These are phyloP conservation scores for Hycleus cichorii DNA, from an alignment of 1,140 invertebrate genomes.

Conservation along the genomic window DNA sequence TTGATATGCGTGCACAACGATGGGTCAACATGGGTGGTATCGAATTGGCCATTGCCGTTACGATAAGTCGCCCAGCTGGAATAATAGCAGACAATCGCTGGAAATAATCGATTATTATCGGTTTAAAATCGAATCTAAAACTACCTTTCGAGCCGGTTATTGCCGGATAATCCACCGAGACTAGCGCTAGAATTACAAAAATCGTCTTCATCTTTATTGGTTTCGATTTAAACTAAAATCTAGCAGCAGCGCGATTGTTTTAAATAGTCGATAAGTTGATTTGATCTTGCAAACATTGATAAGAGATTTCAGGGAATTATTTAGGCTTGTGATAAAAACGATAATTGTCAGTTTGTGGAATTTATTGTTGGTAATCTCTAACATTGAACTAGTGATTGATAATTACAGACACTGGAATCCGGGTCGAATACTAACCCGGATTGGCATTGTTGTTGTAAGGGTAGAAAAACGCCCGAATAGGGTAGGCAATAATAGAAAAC, in stretches of 20 bases:
- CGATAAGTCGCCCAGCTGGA: conserved; percentile 69
- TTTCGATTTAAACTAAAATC: too few species aligned
- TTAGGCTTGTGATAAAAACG: too few species aligned
- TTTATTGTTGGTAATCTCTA: not conserved
- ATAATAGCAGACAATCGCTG: conserved; percentile 57
- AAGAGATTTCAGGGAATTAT: too few species aligned
- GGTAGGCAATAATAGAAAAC: conserved; percentile 7
- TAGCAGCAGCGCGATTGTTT: too few species aligned
- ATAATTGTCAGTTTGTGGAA: not conserved
- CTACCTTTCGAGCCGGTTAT: too few species aligned
- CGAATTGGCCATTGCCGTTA: conserved; percentile 52
- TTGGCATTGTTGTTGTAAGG: conserved; percentile 5
- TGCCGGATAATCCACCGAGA: too few species aligned
- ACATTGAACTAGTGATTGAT: conserved; percentile 4
- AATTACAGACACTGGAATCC: conserved; percentile 13
- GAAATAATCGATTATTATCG: too few species aligned
- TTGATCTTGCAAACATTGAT: too few species aligned
- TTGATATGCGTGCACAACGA: conserved; percentile 72
- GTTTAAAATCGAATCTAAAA: too few species aligned
- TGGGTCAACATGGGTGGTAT: conserved; percentile 60
- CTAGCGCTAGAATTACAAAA: too few species aligned
- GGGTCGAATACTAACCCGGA: conserved; percentile 18
- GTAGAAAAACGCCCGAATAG: conserved; percentile 3
- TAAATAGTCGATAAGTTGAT: too few species aligned
- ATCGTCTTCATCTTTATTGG: too few species aligned